A percentile compares a stretch with the other conserved stretches of the same genome.
Evolutionary conservation across 2,113 vertebrate genomes (phyloP).

Genomic region (Oophaga pumilio): DNA sequence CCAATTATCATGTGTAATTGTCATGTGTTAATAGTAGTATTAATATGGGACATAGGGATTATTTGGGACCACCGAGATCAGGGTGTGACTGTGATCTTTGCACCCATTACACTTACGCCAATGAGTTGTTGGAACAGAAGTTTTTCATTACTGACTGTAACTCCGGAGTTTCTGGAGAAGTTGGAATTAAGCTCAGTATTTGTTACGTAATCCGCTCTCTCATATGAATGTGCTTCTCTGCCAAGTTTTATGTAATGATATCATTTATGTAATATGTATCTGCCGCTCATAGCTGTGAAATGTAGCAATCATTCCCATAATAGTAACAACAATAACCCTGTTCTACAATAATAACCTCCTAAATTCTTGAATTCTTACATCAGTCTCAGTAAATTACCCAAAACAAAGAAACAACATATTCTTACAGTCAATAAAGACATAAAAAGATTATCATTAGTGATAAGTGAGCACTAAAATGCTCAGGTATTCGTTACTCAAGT

Average conservation of each 20-base stretch:
- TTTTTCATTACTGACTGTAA: neutral
- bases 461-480: neutral
- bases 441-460: neutral
- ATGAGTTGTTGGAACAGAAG: neutral
- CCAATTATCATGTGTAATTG: neutral
- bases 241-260: neutral
- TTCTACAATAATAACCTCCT: neutral
- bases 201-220: slow-evolving; percentile 31
- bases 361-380: neutral
- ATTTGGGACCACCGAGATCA: neutral
- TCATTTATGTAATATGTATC: slow-evolving; percentile 36
- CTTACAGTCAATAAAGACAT: neutral
- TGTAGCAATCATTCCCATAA: neutral
- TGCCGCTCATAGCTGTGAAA: neutral
- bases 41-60: neutral
- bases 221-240: slow-evolving; percentile 36
- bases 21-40: too few species aligned
- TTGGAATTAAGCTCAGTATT: neutral
- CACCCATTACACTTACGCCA: neutral
- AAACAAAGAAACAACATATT: neutral
- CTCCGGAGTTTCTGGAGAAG: neutral
- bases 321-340: neutral
- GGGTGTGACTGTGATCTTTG: neutral
- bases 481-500: too few species aligned
- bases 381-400: neutral